Evolutionary conservation across 2,888 invertebrate species (phyloP).

Genomic region (Synanthedon andrenaeformis): DNA sequence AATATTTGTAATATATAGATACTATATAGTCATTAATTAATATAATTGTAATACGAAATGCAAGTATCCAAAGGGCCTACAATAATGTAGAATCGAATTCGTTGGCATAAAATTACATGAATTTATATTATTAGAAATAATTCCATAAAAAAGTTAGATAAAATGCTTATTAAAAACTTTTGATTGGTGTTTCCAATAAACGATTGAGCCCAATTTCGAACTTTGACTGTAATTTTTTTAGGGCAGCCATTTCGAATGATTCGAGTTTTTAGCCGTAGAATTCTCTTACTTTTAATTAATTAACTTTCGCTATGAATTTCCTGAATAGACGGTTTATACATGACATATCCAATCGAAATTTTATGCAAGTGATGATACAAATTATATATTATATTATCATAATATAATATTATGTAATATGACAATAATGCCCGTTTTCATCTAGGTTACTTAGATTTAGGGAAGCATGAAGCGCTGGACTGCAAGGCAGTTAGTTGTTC

Average conservation of each 20-base stretch:
- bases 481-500: too few species aligned
- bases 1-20: too few species aligned
- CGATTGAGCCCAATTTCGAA: constrained; percentile 58
- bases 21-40: too few species aligned
- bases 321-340: too few species aligned
- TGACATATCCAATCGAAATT: too few species aligned
- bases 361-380: too few species aligned
- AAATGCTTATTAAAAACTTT: constrained; percentile 8
- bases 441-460: too few species aligned
- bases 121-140: not conserved
- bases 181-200: constrained; percentile 33
- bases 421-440: too few species aligned
- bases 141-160: constrained; percentile 2
- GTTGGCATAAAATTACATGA: not conserved
- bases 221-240: constrained; percentile 10
- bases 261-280: not conserved
- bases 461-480: too few species aligned
- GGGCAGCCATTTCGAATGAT: not conserved
- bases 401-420: too few species aligned
- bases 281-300: not conserved
- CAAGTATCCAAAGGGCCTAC: constrained; percentile 57
- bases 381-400: too few species aligned
- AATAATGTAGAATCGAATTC: constrained; percentile 1
- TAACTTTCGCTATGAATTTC: not conserved
- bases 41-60: constrained; percentile 8